Percentiles rank a stretch among this genome's conserved stretches.
Evolutionary conservation across 30 jellyfish, hydroid and myxozoan genomes (phyloP).

Genomic region (Turritopsis rubra): DNA sequence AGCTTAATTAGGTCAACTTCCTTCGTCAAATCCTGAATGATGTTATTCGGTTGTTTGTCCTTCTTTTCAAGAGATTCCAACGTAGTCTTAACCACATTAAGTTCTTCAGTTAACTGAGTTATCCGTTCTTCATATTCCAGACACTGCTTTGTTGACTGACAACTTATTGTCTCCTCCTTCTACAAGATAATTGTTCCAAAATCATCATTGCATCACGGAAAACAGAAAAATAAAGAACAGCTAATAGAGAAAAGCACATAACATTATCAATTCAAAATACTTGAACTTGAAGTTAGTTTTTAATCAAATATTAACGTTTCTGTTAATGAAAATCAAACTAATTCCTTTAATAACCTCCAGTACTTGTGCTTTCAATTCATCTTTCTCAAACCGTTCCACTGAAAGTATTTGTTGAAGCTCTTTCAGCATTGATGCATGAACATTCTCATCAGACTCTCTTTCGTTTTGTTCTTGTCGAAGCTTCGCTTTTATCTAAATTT

Average conservation of each 20-base stretch:
- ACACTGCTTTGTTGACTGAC: conserved; percentile 12
- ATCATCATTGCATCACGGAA: background rate
- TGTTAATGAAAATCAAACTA: background rate
- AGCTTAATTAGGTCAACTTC: conserved; percentile 50
- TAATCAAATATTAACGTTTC: background rate
- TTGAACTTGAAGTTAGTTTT: background rate
- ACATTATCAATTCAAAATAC: background rate
- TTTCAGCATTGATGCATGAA: conserved; percentile 59
- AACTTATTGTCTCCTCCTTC: background rate
- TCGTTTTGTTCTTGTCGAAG: conserved; percentile 69
- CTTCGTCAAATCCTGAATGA: conserved; percentile 47
- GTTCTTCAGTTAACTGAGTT: conserved; percentile 55
- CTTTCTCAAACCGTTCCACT: conserved; percentile 74
- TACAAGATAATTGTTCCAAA: background rate
- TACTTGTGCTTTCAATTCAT: conserved; percentile 55
- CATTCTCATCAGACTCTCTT: conserved; percentile 68
- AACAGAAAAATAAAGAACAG: background rate
- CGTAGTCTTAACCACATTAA: conserved; percentile 37
- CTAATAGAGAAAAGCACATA: background rate
- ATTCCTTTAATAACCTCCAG: conserved; percentile 47
- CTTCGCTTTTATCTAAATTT: conserved; percentile 46
- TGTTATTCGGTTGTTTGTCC: conserved; percentile 37
- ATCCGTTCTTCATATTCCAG: conserved; percentile 46
- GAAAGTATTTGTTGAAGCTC: conserved; percentile 71
- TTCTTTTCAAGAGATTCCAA: conserved; percentile 38